Base-by-base conservation (phyloP, 2,888 invertebrate species). In the Xiphydria camelus region DNA sequence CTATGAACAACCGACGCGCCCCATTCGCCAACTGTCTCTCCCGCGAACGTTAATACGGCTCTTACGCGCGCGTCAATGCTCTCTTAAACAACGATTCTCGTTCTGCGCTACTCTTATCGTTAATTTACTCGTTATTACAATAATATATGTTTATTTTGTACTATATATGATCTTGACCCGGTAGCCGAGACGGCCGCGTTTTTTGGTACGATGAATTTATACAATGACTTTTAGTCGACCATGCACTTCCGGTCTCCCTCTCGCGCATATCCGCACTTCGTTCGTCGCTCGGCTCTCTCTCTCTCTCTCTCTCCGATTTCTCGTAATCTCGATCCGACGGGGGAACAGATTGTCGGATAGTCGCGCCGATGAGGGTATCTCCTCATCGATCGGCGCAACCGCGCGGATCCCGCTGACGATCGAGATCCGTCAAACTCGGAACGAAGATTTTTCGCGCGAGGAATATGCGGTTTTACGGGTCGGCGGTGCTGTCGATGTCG, bases 71-170 rank as follows among this genome's bases (percentile, higher is more conserved):
- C 14, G 22, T 37, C 33, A 10, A 26, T 20, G 21, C 12, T 40
- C 22, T 36, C 15, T 1, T 33, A 37, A 25, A 29, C 21, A 21
- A 32, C 32, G 42, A 42, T 15, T 43, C 31, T 48, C 35, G 41
- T 31, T 33, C 22, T 38, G 29, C 35, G 21, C 36, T 42, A 18
- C 42, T 49, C 47, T 48, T 29, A 41, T 43, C 12, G 15, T 23
- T 37, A 23, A 7, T 37, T 23, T 37, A 23, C 23, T 36, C 63
- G 68, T 68, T 68, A 69, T 71, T 70, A 73, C 62, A 67, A 66
- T 68, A 67, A 68, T 71, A 71, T 73, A 73, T 70, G 72, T 74
- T 74, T 73, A 75, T 61, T 75, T 75, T 75, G 75, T 75, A 75
- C 75, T 75, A 73, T 75, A 71, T 73, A 74, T 66, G 74, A 74